These are phyloP conservation scores for Endomychus coccineus DNA, from an alignment of 2,888 invertebrate species.

Conservation along the genomic window DNA sequence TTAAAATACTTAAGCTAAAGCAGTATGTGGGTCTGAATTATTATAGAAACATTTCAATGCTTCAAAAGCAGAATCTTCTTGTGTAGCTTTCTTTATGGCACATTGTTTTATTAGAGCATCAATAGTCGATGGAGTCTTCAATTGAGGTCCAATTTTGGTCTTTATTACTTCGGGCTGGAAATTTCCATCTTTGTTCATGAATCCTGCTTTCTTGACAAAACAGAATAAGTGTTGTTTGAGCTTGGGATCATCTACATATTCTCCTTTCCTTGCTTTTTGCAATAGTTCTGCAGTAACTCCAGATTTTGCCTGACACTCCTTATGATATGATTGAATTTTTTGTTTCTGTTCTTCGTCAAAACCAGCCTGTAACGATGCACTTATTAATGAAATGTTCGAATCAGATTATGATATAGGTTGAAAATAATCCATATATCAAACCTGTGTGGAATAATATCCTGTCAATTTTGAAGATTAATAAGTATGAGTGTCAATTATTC, in stretches of 20 bases:
- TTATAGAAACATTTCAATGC: slow-evolving; percentile 47
- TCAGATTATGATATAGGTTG: too few species aligned
- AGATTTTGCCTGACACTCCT: slow-evolving; percentile 32
- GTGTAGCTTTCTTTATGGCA: slow-evolving; percentile 18
- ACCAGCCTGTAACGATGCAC: not conserved
- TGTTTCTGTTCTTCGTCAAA: not conserved
- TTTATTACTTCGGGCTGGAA: slow-evolving; percentile 38
- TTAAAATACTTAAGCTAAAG: too few species aligned
- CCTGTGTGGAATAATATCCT: too few species aligned
- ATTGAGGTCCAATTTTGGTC: slow-evolving; percentile 28
- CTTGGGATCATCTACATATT: slow-evolving; percentile 32
- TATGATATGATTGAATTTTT: slow-evolving; percentile 23
- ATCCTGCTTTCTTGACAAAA: slow-evolving; percentile 45
- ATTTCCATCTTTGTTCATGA: slow-evolving; percentile 38
- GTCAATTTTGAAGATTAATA: too few species aligned
- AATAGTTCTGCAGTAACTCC: slow-evolving; percentile 30
- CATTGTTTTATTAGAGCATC: slow-evolving; percentile 21
- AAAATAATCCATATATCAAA: too few species aligned
- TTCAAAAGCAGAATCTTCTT: slow-evolving; percentile 43
- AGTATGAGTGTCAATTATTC: too few species aligned
- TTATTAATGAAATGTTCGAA: too few species aligned
- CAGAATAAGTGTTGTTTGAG: slow-evolving; percentile 46
- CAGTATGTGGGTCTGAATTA: too few species aligned
- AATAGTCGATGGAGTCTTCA: slow-evolving; percentile 37
- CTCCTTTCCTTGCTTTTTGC: slow-evolving; percentile 2